Evolutionary conservation across 1,140 invertebrate species (phyloP), one percentile per base, ranked within the genome.

Genomic region (Drosophila hydei): DNA sequence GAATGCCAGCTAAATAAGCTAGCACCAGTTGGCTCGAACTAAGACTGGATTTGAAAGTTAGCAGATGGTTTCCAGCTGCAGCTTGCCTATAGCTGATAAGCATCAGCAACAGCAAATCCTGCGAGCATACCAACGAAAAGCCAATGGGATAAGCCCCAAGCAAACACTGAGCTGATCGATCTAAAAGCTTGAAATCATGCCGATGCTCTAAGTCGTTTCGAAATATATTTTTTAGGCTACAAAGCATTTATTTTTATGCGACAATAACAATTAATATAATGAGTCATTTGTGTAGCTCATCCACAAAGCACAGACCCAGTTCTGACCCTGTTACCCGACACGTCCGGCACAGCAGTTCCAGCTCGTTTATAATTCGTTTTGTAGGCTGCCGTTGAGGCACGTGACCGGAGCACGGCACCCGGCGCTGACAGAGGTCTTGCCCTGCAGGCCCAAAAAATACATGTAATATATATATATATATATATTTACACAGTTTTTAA

Each of bases 231-330:
- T 30, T 3, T n/a, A n/a, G n/a, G n/a, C n/a, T n/a, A n/a, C 9
- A 11, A 12, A 11, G 30, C 30, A 33, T 33, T 12, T 2, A 16
- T 42, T 42, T 18, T 42, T 3, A 42, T 14, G 16, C 38, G 6
- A 16, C 38, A 16, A 42, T 50, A 56, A 47, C 68, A 64, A 64
- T 71, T 71, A 71, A 51, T 14, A 8, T 58, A 71, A 64, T 64
- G 43, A 48, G 42, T 30, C 18, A 30, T 48, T 55, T 19, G 38
- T 45, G 47, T 70, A 11, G n/a, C 1, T 11, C 30, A 2, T 11
- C 7, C 30, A 11, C 14, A 42, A 11, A 18, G 50, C 67, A 38
- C 43, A 64, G 30, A 33, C 19, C 33, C 14, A 25, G 25, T 18
- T 38, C 16, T 7, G 38, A 56, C 4, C 21, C 54, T 27, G 54